Evolutionary conservation across 2,113 vertebrate species (phyloP).

Genomic region (Zapus hudsonius): DNA sequence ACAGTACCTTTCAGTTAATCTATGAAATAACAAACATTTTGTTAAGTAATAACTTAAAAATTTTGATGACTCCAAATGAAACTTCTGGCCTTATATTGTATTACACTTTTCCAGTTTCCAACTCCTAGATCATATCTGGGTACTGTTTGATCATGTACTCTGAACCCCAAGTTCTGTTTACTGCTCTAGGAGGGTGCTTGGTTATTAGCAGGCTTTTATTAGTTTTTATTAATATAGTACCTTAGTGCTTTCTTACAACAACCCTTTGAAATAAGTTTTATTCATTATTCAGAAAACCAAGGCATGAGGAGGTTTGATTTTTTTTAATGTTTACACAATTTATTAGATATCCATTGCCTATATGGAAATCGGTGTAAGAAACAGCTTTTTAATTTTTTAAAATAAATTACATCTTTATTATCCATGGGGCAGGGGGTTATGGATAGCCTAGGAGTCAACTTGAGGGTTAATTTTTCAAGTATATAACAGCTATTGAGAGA

Average conservation of each 20-base stretch:
- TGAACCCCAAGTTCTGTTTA: background rate
- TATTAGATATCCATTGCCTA: too few species aligned
- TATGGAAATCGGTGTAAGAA: too few species aligned
- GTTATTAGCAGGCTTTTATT: background rate
- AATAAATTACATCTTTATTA: too few species aligned
- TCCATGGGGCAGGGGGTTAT: too few species aligned
- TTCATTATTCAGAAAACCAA: slow-evolving; percentile 49
- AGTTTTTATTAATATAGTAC: background rate
- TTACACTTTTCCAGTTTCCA: background rate
- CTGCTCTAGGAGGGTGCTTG: background rate
- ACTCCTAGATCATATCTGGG: background rate
- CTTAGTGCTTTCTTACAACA: background rate
- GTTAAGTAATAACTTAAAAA: background rate
- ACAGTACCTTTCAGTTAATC: background rate
- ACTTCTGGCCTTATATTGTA: background rate
- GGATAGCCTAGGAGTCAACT: too few species aligned
- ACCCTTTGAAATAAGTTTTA: background rate
- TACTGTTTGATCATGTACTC: background rate
- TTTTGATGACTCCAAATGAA: background rate
- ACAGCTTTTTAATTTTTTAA: too few species aligned
- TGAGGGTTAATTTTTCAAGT: slow-evolving; percentile 9
- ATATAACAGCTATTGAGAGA: background rate
- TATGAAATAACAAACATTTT: background rate
- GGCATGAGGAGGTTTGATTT: too few species aligned
- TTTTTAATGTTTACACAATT: too few species aligned